Conservation (phyloP, 1,140 invertebrate species). For the Diplogasteroides magnus region DNA sequence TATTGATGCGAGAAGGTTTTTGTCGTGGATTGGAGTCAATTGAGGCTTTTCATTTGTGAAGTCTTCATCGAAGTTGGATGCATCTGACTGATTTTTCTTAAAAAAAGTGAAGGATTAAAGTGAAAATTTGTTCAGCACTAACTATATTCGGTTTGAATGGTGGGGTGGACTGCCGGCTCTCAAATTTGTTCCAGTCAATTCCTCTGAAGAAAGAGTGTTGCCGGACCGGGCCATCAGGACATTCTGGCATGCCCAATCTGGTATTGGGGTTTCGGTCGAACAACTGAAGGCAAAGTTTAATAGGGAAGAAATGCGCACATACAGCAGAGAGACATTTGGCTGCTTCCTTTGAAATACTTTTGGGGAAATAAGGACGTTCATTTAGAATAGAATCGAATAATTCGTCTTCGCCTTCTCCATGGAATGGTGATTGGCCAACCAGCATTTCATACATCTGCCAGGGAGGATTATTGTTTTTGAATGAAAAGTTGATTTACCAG, state of each 20-base stretch:
- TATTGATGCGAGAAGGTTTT: slow-evolving; percentile 78
- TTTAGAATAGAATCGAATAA: slow-evolving; percentile 95
- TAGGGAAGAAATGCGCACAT: slow-evolving; percentile 42
- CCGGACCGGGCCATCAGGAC: slow-evolving; percentile 76
- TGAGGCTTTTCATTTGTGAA: slow-evolving; percentile 96
- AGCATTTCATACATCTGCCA: slow-evolving; percentile 53
- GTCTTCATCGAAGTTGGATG: slow-evolving; percentile 96
- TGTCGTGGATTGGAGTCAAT: slow-evolving; percentile 83
- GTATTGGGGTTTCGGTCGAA: slow-evolving; percentile 96
- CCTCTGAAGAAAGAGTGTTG: slow-evolving; percentile 90
- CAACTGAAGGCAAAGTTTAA: too few species aligned
- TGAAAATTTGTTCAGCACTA: slow-evolving; percentile 59
- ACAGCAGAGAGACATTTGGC: slow-evolving; percentile 89
- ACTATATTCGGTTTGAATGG: slow-evolving; percentile 97
- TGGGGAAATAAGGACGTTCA: slow-evolving; percentile 95
- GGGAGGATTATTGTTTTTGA: not conserved
- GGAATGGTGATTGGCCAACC: slow-evolving; percentile 86
- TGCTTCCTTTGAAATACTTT: slow-evolving; percentile 91
- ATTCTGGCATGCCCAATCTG: slow-evolving; percentile 78
- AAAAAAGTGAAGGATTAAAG: slow-evolving; percentile 45
- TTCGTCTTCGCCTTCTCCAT: slow-evolving; percentile 98
- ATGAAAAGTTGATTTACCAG: slow-evolving; percentile 63
- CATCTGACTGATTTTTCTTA: slow-evolving; percentile 93
- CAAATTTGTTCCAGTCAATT: slow-evolving; percentile 90
- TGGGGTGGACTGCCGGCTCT: slow-evolving; percentile 80